Evolutionary conservation across 2,888 invertebrate species (phyloP).

Genomic region (Fragum fragum): DNA sequence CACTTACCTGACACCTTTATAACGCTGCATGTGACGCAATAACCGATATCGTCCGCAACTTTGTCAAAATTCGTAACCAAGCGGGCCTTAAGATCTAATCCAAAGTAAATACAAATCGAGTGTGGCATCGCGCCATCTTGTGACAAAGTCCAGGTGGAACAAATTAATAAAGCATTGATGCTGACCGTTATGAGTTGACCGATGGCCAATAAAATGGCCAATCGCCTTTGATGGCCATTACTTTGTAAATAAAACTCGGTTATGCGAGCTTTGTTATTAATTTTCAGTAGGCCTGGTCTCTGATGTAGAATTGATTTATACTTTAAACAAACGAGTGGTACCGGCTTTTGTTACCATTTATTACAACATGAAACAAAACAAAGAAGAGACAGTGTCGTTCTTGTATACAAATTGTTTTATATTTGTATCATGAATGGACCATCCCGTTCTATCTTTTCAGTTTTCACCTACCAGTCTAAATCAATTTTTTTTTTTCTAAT

Average conservation of each 20-base stretch:
- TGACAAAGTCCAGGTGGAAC: constrained; percentile 21
- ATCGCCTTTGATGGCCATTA: constrained; percentile 27
- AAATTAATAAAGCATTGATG: constrained; percentile 30
- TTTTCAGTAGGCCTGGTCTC: constrained; percentile 7
- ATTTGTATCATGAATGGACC: too few relatives aligned
- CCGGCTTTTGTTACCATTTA: constrained; percentile 2
- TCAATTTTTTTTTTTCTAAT: too few relatives aligned
- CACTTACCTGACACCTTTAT: constrained; percentile 25
- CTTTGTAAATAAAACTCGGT: constrained; percentile 24
- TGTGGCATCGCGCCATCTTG: constrained; percentile 26
- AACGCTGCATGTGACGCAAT: constrained; percentile 17
- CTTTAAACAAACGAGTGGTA: constrained; percentile 12
- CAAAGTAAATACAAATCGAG: constrained; percentile 17
- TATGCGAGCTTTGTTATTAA: constrained; percentile 24
- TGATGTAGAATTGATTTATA: constrained; percentile 26
- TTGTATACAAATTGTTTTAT: not conserved
- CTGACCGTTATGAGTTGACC: constrained; percentile 32
- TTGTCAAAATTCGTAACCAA: constrained; percentile 3
- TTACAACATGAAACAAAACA: constrained; percentile 14
- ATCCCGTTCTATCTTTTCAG: too few relatives aligned
- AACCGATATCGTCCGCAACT: not conserved
- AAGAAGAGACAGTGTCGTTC: not conserved
- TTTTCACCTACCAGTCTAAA: too few relatives aligned
- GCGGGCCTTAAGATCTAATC: constrained; percentile 14
- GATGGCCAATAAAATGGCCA: constrained; percentile 19